Percentiles rank a stretch among this genome's conserved stretches.
phyloP scores from a whole-genome alignment of 2,113 vertebrate genomes.

The Periophthalmodon schlosseri region DNA sequence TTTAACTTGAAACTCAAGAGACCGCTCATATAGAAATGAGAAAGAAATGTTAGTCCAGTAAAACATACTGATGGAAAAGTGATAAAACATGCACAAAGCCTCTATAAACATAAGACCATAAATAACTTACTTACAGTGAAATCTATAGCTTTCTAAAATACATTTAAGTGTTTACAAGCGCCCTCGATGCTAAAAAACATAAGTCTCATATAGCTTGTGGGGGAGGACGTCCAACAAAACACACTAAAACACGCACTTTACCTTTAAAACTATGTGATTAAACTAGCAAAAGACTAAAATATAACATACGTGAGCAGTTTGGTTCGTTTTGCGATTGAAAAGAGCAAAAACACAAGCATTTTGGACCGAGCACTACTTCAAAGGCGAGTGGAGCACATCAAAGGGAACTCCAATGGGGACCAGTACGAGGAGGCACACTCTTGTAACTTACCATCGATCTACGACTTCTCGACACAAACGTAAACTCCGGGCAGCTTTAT shows the following conservation, averaged over 20 bases:
- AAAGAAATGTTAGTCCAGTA: background rate
- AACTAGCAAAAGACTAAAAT: background rate
- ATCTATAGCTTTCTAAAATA: background rate
- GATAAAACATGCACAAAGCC: background rate
- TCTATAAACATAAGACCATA: background rate
- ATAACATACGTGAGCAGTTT: background rate
- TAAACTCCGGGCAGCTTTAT: constrained; percentile 51
- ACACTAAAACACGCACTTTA: constrained; percentile 23
- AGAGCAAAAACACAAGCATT: constrained; percentile 27
- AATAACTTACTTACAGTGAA: background rate
- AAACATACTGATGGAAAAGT: background rate
- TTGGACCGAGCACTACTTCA: constrained; percentile 77
- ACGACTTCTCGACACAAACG: constrained; percentile 61
- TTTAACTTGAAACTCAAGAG: background rate
- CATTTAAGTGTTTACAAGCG: constrained; percentile 4
- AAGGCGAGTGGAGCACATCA: constrained; percentile 85
- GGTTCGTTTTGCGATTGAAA: constrained; percentile 9
- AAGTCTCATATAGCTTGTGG: constrained; percentile 65
- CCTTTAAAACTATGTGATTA: background rate
- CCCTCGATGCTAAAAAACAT: constrained; percentile 63
- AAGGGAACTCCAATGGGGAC: constrained; percentile 75
- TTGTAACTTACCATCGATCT: constrained; percentile 87
- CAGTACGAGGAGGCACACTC: constrained; percentile 68
- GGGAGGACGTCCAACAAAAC: constrained; percentile 50
- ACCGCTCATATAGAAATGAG: background rate